These are phyloP conservation scores for Theonella swinhoei DNA, from an alignment of 37 sponge, comb jelly and placozoan genomes.

Conservation along the genomic window DNA sequence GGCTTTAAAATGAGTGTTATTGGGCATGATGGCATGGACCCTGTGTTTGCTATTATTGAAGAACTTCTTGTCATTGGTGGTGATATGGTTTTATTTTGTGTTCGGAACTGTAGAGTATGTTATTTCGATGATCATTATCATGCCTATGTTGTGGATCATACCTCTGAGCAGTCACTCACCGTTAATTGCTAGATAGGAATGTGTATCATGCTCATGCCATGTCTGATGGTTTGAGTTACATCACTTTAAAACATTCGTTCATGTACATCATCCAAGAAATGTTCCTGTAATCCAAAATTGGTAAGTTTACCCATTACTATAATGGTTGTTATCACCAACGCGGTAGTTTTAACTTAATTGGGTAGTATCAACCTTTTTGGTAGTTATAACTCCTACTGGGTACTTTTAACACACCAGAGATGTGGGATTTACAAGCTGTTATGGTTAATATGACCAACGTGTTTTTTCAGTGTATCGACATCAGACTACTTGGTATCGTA, in stretches of 20 bases:
- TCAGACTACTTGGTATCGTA: too few relatives aligned
- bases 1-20: too few relatives aligned
- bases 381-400: not conserved
- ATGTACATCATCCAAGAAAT: not conserved
- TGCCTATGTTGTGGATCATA: conserved; percentile 25
- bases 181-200: not conserved
- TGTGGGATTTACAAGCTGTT: not conserved
- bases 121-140: conserved; percentile 61
- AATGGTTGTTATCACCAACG: not conserved
- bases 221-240: not conserved
- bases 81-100: conserved; percentile 4
- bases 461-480: not conserved
- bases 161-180: conserved; percentile 8
- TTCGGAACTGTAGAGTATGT: not conserved
- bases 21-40: conserved; percentile 37
- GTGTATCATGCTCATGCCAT: not conserved
- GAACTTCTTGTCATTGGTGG: conserved; percentile 12
- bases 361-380: not conserved
- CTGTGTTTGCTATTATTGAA: conserved; percentile 26
- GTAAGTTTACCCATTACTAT: not conserved
- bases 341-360: not conserved
- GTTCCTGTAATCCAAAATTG: not conserved
- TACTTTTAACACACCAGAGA: not conserved
- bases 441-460: not conserved
- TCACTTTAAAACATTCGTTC: not conserved